These are phyloP conservation scores for Prorops nasuta DNA, from an alignment of 1,140 invertebrate species.

Conservation along the genomic window DNA sequence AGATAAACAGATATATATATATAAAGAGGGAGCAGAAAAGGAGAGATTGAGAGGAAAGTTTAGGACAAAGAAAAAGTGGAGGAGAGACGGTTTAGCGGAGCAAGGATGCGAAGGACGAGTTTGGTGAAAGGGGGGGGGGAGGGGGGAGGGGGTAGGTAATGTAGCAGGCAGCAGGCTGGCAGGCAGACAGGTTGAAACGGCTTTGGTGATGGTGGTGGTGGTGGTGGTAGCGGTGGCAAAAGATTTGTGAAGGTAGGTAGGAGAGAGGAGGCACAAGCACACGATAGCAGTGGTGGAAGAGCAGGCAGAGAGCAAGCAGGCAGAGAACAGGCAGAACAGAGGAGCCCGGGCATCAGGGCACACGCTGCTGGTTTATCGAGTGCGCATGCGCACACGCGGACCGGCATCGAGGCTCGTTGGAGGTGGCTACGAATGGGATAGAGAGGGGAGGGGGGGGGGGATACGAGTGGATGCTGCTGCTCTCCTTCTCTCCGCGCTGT, in stretches of 20 bases:
- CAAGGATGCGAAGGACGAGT: too few relatives aligned
- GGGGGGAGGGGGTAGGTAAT: background rate
- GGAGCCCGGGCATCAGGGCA: conserved; percentile 50
- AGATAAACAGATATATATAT: too few relatives aligned
- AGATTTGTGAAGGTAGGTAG: too few relatives aligned
- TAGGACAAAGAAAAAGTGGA: background rate
- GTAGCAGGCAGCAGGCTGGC: background rate
- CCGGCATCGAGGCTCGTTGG: conserved; percentile 31
- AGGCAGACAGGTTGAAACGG: background rate
- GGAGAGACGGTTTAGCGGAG: background rate
- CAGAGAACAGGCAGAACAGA: background rate
- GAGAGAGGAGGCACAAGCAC: background rate
- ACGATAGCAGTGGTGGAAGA: background rate
- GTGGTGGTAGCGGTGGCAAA: too few relatives aligned
- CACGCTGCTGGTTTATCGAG: conserved; percentile 23
- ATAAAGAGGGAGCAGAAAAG: too few relatives aligned
- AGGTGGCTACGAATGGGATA: conserved; percentile 7
- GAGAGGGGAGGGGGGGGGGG: background rate
- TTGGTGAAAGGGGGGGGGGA: background rate
- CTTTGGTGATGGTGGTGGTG: too few relatives aligned
- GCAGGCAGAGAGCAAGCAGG: background rate
- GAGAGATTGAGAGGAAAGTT: too few relatives aligned
- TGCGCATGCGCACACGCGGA: conserved; percentile 35
- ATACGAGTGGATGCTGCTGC: background rate
- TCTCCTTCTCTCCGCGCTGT: too few relatives aligned